These are phyloP conservation scores for Dicranocentrus wangi DNA, from an alignment of 2,888 invertebrate species.

Conservation along the genomic window DNA sequence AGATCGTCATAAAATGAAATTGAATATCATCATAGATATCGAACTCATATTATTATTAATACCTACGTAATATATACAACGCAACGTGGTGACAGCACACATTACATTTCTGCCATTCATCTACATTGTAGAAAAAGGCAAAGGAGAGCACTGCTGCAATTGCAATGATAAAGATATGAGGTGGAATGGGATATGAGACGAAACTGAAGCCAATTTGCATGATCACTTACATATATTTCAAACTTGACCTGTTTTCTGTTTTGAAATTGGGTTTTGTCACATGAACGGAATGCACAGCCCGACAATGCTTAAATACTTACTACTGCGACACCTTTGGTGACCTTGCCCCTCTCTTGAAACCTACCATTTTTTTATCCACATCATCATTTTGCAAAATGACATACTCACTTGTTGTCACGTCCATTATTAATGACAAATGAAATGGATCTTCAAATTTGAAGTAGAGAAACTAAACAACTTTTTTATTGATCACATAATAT, in stretches of 20 bases:
- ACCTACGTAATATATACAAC: not conserved
- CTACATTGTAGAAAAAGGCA: no score
- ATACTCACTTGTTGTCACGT: no score
- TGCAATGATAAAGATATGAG: not conserved
- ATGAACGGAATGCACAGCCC: not conserved
- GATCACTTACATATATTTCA: conserved; percentile 14
- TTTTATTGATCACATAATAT: no score
- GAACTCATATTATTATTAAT: not conserved
- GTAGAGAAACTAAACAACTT: no score
- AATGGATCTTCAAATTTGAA: conserved; percentile 60
- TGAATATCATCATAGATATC: not conserved
- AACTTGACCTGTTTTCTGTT: conserved; percentile 18
- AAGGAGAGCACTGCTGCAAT: not conserved
- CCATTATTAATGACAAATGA: conserved; percentile 6
- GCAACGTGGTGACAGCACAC: not conserved
- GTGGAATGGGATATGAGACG: not conserved
- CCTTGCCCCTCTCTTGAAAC: not conserved
- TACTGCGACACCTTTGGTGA: not conserved
- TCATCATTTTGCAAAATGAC: no score
- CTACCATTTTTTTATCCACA: no score
- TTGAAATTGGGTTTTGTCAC: not conserved
- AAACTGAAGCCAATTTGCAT: not conserved
- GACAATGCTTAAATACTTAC: not conserved
- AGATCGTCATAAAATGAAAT: conserved; percentile 6
- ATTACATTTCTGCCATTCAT: no score